Percentiles rank a stretch among this genome's conserved stretches.
Evolutionary conservation across 2,113 vertebrate genomes (phyloP).

Genomic region (Megaceryle torquata): DNA sequence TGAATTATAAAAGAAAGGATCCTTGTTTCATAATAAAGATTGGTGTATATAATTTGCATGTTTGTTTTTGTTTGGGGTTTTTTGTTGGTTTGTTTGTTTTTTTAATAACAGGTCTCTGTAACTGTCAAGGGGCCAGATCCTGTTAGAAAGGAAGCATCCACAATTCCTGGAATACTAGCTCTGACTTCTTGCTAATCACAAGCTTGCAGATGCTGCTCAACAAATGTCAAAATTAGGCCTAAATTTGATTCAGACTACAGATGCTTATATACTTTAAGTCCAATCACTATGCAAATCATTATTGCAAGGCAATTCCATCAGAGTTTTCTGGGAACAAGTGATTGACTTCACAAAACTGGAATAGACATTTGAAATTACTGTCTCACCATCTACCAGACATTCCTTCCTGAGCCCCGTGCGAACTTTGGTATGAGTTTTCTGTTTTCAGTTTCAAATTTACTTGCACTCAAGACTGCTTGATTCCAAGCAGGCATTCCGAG

Average conservation of each 20-base stretch:
- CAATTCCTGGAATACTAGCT: background rate
- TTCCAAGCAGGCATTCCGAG: background rate
- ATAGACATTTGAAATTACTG: background rate
- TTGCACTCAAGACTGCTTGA: background rate
- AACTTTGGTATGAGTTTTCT: background rate
- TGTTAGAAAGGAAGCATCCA: background rate
- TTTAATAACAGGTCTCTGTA: background rate
- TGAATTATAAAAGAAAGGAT: background rate
- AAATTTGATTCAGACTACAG: background rate
- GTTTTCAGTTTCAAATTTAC: background rate
- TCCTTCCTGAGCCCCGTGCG: rapidly evolving
- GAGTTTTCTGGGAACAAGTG: background rate
- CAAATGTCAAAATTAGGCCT: background rate
- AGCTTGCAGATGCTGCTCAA: background rate
- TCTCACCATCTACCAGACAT: background rate
- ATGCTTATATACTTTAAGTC: background rate
- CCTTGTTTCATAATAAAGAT: background rate
- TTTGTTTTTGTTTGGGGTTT: background rate
- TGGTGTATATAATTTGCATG: background rate
- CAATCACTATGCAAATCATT: background rate
- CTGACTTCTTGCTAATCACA: background rate
- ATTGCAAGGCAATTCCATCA: background rate
- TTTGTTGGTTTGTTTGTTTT: background rate
- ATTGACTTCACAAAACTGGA: background rate
- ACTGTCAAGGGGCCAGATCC: background rate